Conservation (phyloP, 2,888 invertebrate genomes). For the Neocrepidodera transversa region DNA sequence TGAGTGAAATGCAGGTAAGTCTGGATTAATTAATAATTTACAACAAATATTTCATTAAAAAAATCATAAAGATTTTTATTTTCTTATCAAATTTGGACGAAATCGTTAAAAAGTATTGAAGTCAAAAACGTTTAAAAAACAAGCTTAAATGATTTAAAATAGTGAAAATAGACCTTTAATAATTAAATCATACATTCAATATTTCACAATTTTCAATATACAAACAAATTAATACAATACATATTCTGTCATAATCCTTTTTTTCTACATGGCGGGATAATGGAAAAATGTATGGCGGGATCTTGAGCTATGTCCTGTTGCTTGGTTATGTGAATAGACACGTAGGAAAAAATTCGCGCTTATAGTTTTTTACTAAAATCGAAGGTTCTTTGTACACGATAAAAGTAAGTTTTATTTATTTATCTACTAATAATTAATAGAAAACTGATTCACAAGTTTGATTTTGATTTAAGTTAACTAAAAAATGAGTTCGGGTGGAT, state of each 20-base stretch:
- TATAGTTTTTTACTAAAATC: conserved; percentile 10
- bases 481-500: not conserved
- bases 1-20: conserved; percentile 25
- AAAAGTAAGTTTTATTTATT: conserved; percentile 2
- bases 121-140: not conserved
- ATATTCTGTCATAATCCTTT: conserved; percentile 16
- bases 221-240: not conserved
- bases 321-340: conserved; percentile 47
- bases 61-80: not conserved
- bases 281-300: conserved; percentile 42
- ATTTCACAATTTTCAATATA: not conserved
- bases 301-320: conserved; percentile 43
- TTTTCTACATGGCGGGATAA: conserved; percentile 46
- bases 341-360: conserved; percentile 43
- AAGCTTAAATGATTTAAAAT: not conserved
- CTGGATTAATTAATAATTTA: not conserved
- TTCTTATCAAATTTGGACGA: not conserved
- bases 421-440: not conserved
- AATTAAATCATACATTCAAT: too few relatives aligned
- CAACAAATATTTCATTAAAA: not conserved
- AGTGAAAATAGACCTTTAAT: too few relatives aligned
- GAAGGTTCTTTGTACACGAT: conserved; percentile 3
- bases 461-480: not conserved
- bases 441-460: not conserved
- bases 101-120: not conserved